Evolutionary conservation across 2,113 vertebrate species (phyloP).

Genomic region (Sinocyclocheilus anshuiensis): DNA sequence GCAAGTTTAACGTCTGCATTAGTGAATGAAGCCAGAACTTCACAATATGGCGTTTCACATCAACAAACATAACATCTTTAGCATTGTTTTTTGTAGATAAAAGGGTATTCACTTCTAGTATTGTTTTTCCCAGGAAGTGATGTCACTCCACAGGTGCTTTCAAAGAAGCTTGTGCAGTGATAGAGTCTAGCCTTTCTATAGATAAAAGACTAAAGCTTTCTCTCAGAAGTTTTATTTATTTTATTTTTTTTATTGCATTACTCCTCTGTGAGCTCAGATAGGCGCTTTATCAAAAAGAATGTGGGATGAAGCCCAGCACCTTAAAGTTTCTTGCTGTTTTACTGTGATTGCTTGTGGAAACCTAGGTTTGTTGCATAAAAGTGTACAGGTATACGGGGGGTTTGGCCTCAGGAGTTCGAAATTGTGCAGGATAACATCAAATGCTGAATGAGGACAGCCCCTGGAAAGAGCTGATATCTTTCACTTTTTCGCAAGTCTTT

Average conservation of each 20-base stretch:
- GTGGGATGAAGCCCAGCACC: background rate
- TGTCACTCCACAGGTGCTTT: conserved; percentile 50
- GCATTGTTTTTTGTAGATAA: background rate
- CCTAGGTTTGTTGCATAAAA: conserved; percentile 13
- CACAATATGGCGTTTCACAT: no score
- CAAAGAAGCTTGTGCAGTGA: no score
- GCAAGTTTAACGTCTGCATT: background rate
- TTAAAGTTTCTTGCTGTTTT: background rate
- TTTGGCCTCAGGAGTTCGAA: background rate
- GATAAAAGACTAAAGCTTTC: no score
- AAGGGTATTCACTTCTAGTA: background rate
- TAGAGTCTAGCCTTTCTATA: no score
- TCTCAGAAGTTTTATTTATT: background rate
- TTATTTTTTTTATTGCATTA: conserved; percentile 13
- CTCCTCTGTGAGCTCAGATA: conserved; percentile 21
- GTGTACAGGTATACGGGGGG: background rate
- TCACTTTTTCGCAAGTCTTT: no score
- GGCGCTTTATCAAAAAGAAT: conserved; percentile 38
- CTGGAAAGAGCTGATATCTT: conserved; percentile 25
- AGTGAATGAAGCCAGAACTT: background rate
- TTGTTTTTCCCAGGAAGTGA: conserved; percentile 49
- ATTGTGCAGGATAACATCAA: conserved; percentile 15
- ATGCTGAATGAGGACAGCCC: background rate
- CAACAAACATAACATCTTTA: background rate
- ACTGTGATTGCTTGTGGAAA: conserved; percentile 11